Evolutionary conservation across 2,797 vertebrate genomes (phyloP).

Genomic region (Oreochromis grahami): DNA sequence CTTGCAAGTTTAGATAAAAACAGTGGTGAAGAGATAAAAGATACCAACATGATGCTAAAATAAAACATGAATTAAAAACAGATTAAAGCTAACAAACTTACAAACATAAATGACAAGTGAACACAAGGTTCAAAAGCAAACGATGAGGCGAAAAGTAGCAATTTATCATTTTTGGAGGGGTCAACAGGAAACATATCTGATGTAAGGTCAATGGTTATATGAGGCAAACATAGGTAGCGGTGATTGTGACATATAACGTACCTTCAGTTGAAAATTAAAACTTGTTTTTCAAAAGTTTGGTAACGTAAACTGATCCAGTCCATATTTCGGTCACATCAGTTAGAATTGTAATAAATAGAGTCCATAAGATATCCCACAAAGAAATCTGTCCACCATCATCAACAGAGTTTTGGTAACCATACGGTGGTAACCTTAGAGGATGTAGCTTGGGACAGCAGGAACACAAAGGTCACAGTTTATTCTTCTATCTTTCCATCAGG

Average conservation of each 20-base stretch:
- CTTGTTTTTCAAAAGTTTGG: neutral
- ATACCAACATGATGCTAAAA: neutral
- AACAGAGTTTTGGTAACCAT: neutral
- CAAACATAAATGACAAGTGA: neutral
- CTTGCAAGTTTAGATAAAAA: neutral
- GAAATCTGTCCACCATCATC: neutral
- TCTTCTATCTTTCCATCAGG: constrained; percentile 3
- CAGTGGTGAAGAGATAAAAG: neutral
- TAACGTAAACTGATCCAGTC: neutral
- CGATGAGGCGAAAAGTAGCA: neutral
- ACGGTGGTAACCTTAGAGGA: neutral
- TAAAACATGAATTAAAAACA: neutral
- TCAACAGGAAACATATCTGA: neutral
- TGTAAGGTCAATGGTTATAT: neutral
- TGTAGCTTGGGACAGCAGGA: neutral
- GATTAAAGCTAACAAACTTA: neutral
- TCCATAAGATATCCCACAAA: neutral
- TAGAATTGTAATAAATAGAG: neutral
- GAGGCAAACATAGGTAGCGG: neutral
- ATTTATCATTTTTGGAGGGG: neutral
- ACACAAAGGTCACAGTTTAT: constrained; percentile 25
- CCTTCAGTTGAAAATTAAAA: neutral
- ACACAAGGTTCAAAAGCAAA: neutral
- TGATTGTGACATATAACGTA: neutral
- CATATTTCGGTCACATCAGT: neutral